phyloP scores from a whole-genome alignment of 2,113 vertebrate species.

The Brienomyrus brachyistius region DNA sequence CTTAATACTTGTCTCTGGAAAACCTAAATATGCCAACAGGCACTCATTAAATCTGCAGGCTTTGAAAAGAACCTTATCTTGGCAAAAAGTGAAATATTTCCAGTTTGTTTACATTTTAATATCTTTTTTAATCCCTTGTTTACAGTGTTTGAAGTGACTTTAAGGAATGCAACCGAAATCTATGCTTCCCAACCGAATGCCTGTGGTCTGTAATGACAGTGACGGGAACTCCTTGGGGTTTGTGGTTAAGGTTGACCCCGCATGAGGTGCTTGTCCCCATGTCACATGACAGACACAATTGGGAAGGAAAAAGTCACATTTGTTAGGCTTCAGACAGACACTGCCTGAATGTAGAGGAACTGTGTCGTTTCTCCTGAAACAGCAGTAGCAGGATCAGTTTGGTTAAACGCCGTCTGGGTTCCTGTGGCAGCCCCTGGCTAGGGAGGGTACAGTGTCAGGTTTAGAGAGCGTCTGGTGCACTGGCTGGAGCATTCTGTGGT shows the following conservation, averaged over 20 bases:
- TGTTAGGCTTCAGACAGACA: slow-evolving; percentile 13
- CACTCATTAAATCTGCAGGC: neutral
- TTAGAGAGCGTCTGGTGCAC: slow-evolving; percentile 50
- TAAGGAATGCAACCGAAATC: slow-evolving; percentile 45
- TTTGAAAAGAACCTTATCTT: neutral
- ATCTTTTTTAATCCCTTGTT: neutral
- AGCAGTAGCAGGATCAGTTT: slow-evolving; percentile 44
- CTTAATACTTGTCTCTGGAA: neutral
- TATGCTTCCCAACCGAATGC: slow-evolving; percentile 32
- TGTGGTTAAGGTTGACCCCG: slow-evolving; percentile 48
- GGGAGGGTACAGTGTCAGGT: slow-evolving; percentile 41
- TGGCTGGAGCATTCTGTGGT: slow-evolving; percentile 62
- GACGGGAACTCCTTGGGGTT: slow-evolving; percentile 14
- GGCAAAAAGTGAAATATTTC: neutral
- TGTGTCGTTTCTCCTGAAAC: slow-evolving; percentile 53
- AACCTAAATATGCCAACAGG: neutral
- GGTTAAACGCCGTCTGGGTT: slow-evolving; percentile 24
- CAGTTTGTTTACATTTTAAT: neutral
- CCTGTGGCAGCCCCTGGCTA: slow-evolving; percentile 35
- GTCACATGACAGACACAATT: slow-evolving; percentile 33
- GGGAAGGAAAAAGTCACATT: slow-evolving; percentile 23
- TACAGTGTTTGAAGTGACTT: slow-evolving; percentile 45
- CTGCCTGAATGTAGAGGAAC: slow-evolving; percentile 34
- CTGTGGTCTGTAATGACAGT: slow-evolving; percentile 12
- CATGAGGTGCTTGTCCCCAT: slow-evolving; percentile 1